These are phyloP conservation scores for Ctenochaetus hawaiiensis DNA, from an alignment of 2,797 vertebrate genomes.

Conservation along the genomic window DNA sequence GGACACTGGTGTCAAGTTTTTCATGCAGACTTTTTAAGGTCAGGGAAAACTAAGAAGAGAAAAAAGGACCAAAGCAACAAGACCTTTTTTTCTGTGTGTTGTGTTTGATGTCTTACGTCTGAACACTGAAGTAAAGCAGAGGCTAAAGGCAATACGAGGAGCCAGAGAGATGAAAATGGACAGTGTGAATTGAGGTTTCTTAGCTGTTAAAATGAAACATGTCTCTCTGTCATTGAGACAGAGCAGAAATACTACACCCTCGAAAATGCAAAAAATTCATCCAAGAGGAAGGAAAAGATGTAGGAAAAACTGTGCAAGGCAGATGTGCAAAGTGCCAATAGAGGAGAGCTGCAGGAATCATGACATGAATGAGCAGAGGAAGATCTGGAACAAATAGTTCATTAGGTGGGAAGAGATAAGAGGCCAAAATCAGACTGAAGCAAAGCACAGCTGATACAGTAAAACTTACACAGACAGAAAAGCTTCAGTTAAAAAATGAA, in stretches of 20 bases:
- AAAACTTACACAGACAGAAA: neutral
- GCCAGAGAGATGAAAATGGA: constrained; percentile 39
- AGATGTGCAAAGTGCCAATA: constrained; percentile 66
- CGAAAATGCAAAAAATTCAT: neutral
- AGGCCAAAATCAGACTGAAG: neutral
- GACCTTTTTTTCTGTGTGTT: neutral
- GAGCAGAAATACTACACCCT: constrained; percentile 12
- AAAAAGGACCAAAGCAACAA: neutral
- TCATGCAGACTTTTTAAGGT: neutral
- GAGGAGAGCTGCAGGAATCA: constrained; percentile 40
- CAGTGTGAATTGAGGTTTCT: constrained; percentile 26
- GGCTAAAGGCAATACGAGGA: constrained; percentile 5
- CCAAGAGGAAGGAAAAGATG: constrained; percentile 22
- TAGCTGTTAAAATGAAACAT: constrained; percentile 32
- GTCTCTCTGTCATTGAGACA: constrained; percentile 20
- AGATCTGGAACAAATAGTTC: constrained; percentile 23
- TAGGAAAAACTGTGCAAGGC: constrained; percentile 38
- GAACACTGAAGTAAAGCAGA: neutral
- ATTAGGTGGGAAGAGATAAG: constrained; percentile 11
- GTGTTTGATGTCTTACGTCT: neutral
- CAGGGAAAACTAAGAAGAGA: neutral
- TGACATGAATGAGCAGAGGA: constrained; percentile 21
- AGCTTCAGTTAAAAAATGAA: neutral
- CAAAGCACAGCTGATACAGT: neutral
- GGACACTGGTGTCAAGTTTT: neutral